These are phyloP conservation scores for Galerucella pusilla DNA, from an alignment of 2,888 invertebrate species.

Conservation along the genomic window DNA sequence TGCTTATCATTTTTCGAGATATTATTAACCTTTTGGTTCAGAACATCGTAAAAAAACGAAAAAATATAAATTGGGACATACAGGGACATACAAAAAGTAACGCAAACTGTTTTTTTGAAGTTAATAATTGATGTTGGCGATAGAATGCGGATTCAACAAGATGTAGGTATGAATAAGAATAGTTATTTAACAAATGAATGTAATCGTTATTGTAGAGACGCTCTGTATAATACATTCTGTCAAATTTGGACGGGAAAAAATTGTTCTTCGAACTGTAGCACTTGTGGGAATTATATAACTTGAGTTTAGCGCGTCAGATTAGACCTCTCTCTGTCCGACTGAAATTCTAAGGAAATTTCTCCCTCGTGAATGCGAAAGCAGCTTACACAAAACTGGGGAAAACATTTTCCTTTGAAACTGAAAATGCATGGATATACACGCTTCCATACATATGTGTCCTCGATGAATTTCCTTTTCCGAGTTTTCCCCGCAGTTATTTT, in stretches of 20 bases:
- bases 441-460: conserved; percentile 61
- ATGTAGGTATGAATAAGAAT: too few relatives aligned
- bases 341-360: conserved; percentile 65
- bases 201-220: neutral
- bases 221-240: neutral
- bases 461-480: conserved; percentile 41
- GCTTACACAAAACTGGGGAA: conserved; percentile 63
- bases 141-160: too few relatives aligned
- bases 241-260: neutral
- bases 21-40: conserved; percentile 17
- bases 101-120: too few relatives aligned
- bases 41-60: conserved; percentile 10
- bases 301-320: conserved; percentile 43
- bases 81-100: too few relatives aligned
- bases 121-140: too few relatives aligned
- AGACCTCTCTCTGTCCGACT: conserved; percentile 54
- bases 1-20: conserved; percentile 17
- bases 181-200: too few relatives aligned
- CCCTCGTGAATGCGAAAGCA: conserved; percentile 65
- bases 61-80: too few relatives aligned
- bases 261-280: conserved; percentile 43
- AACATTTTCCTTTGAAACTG: conserved; percentile 63
- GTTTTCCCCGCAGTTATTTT: conserved; percentile 48
- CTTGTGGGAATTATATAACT: conserved; percentile 49
- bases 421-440: conserved; percentile 63